Evolutionary conservation across 2,888 invertebrate genomes (phyloP).

Genomic region (Tachystola acroxantha): DNA sequence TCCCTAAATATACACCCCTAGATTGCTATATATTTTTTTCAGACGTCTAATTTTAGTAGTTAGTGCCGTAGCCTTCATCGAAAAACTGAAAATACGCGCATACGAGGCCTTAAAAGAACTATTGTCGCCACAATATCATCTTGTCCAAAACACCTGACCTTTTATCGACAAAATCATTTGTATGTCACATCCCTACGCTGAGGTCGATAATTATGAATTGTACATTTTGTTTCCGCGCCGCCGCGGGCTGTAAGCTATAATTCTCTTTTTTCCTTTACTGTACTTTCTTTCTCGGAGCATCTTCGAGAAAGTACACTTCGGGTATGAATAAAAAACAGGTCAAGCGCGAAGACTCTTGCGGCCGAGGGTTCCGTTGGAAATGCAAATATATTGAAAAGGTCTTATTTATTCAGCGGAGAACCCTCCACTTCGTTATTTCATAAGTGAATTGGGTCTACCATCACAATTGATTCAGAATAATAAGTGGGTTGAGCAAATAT

Average conservation of each 20-base stretch:
- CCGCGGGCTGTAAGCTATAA: conserved; percentile 47
- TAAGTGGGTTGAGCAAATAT: too few species aligned
- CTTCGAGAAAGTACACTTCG: conserved; percentile 55
- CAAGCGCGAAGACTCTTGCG: conserved; percentile 18
- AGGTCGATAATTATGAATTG: conserved; percentile 68
- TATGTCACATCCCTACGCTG: conserved; percentile 41
- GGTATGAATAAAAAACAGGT: conserved; percentile 36
- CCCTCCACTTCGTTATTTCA: not conserved
- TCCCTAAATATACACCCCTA: too few species aligned
- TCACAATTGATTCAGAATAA: too few species aligned
- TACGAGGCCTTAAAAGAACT: too few species aligned
- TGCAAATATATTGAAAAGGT: not conserved
- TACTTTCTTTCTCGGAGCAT: conserved; percentile 64
- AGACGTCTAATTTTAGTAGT: too few species aligned
- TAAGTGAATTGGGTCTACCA: too few species aligned
- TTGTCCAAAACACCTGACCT: too few species aligned
- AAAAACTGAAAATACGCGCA: too few species aligned
- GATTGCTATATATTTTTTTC: too few species aligned
- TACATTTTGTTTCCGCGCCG: conserved; percentile 60
- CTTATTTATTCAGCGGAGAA: not conserved
- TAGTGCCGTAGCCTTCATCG: too few species aligned
- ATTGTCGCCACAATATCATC: too few species aligned
- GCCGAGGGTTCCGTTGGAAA: conserved; percentile 18
- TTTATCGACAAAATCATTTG: conserved; percentile 4
- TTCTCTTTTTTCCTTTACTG: conserved; percentile 44